Evolutionary conservation across 2,113 vertebrate genomes (phyloP).

Genomic region (Paramisgurnus dabryanus): DNA sequence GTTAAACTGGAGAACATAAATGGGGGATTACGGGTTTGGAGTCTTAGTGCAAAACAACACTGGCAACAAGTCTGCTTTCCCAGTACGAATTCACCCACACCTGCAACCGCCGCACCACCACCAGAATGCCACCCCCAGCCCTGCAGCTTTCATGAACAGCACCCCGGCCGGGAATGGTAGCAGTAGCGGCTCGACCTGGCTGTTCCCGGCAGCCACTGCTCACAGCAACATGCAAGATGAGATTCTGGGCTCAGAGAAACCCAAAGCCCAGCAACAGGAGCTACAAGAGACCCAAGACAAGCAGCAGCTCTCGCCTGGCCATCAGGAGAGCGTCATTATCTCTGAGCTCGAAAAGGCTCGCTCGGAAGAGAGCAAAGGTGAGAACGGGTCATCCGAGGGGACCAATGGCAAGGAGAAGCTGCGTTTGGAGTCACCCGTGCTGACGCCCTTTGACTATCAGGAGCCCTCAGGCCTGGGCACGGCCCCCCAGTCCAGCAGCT

Average conservation of each 20-base stretch:
- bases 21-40: slow-evolving; percentile 99
- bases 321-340: slow-evolving; percentile 92
- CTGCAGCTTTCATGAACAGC: slow-evolving; percentile 97
- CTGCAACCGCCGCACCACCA: slow-evolving; percentile 98
- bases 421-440: slow-evolving; percentile 92
- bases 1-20: slow-evolving; percentile 79
- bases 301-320: slow-evolving; percentile 91
- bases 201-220: slow-evolving; percentile 91
- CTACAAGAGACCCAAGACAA: slow-evolving; percentile 97
- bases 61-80: slow-evolving; percentile 99
- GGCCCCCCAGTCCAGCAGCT: slow-evolving; percentile 89
- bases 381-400: slow-evolving; percentile 84
- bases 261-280: slow-evolving; percentile 95
- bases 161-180: slow-evolving; percentile 95
- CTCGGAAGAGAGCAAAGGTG: slow-evolving; percentile 87
- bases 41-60: slow-evolving; percentile 99
- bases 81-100: slow-evolving; percentile 98
- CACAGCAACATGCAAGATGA: slow-evolving; percentile 97
- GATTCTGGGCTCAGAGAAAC: slow-evolving; percentile 93
- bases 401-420: slow-evolving; percentile 93
- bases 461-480: slow-evolving; percentile 90
- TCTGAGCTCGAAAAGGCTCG: slow-evolving; percentile 92
- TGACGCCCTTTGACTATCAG: slow-evolving; percentile 95
- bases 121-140: slow-evolving; percentile 94
- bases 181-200: slow-evolving; percentile 94